Base-by-base conservation (phyloP, 1,140 invertebrate genomes). In the Scaptomyza montana region DNA sequence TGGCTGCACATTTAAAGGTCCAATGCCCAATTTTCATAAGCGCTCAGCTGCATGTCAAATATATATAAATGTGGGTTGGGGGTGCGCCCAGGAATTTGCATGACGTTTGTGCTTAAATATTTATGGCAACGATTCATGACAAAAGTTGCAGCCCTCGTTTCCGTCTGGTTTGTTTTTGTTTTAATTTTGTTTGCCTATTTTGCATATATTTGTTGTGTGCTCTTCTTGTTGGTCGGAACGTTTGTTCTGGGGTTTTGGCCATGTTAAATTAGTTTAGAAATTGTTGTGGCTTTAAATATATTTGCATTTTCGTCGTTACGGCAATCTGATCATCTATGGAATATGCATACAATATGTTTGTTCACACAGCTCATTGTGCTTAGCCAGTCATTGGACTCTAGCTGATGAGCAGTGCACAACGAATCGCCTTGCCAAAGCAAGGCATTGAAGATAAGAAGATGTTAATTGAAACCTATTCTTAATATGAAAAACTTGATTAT, bases 201-300 rank as follows among this genome's bases (percentile, higher is more conserved):
- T 77, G 76, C 73, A 82, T 84, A 84, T 41, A 79, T 77, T 69
- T 49, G 43, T 63, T 10, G 30, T 25, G n/a, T 19, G 25, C 13
- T 5, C n/a, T 8, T 57, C 21, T 46, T 43, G 21, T 59, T 36
- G 33, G 3, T 43, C 39, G 39, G 39, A 12, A n/a, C 5, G 39
- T 3, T n/a, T 43, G 39, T 12, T 43, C 25, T n/a, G 21, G 8
- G 33, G n/a, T 9, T 21, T 33, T 28, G 30, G 39, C 19, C 47
- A 33, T 78, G 73, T 79, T 84, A 84, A 84, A 76, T 84, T 84
- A 84, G 76, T 79, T 84, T 77, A 70, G 76, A 77, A 84, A 84
- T 84, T 79, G 80, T 84, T 84, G 76, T 55, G 56, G 65, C 80
- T 61, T 84, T 84, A 84, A 79, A 84, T 78, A 84, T 77, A 84